These are phyloP conservation scores for Triplophysa tibetana DNA, from an alignment of 2,113 vertebrate species.

Conservation along the genomic window DNA sequence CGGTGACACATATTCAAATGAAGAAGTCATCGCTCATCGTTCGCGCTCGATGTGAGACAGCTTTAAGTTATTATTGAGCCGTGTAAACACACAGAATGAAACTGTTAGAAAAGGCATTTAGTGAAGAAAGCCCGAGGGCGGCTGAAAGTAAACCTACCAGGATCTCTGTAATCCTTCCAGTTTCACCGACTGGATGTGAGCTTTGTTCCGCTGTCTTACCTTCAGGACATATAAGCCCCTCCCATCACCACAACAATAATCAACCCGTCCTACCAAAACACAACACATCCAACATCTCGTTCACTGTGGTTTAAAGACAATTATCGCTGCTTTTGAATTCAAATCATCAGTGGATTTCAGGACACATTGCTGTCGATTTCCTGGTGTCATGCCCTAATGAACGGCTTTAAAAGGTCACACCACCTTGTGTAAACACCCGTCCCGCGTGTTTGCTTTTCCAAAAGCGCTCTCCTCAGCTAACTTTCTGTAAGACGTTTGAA, in stretches of 20 bases:
- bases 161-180: slow-evolving; percentile 75
- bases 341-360: neutral
- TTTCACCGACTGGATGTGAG: slow-evolving; percentile 36
- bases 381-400: slow-evolving; percentile 15
- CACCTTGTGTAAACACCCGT: slow-evolving; percentile 48
- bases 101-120: slow-evolving; percentile 41
- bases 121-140: slow-evolving; percentile 57
- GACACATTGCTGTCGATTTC: neutral
- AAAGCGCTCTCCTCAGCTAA: slow-evolving; percentile 29
- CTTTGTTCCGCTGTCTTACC: slow-evolving; percentile 52
- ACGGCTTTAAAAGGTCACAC: slow-evolving; percentile 15
- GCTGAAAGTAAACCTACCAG: slow-evolving; percentile 66
- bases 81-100: slow-evolving; percentile 24
- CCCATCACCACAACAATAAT: slow-evolving; percentile 57
- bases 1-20: slow-evolving; percentile 15
- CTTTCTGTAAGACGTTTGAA: slow-evolving; percentile 25
- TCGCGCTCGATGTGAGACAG: neutral
- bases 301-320: too few relatives aligned
- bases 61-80: slow-evolving; percentile 21
- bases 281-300: slow-evolving; percentile 49
- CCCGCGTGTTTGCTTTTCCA: slow-evolving; percentile 38
- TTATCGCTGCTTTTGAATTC: too few relatives aligned
- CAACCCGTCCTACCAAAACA: slow-evolving; percentile 53
- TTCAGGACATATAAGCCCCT: slow-evolving; percentile 52
- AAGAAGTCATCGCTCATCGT: neutral